Conservation (phyloP, 2,888 invertebrate species). For the Amaurobius ferox region DNA sequence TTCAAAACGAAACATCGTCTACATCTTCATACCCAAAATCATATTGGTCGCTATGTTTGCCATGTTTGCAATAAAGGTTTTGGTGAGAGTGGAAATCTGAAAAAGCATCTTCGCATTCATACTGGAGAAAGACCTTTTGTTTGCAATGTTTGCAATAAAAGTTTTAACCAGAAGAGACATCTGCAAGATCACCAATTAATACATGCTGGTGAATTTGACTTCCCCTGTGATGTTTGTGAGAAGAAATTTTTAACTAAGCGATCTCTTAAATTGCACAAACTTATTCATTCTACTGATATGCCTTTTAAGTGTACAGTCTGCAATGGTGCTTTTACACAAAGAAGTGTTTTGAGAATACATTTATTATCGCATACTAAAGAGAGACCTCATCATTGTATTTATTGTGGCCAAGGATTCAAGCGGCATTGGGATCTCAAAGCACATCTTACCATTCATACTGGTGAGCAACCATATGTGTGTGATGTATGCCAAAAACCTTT, state of each 20-base stretch:
- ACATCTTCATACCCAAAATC: not conserved
- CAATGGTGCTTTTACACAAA: not conserved
- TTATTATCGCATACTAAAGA: not conserved
- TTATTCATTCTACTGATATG: not conserved
- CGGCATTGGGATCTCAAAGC: not conserved
- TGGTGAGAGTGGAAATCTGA: not conserved
- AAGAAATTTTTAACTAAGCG: not conserved
- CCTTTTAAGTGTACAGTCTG: not conserved
- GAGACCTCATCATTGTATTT: not conserved
- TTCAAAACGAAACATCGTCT: not conserved
- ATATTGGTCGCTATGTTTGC: not conserved
- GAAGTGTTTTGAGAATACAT: not conserved
- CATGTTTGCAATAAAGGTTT: not conserved
- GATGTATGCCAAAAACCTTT: not conserved
- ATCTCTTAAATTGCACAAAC: not conserved
- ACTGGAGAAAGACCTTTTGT: not conserved
- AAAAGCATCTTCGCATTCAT: slow-evolving; percentile 7
- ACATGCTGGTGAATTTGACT: not conserved
- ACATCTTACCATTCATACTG: not conserved
- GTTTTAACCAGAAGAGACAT: not conserved
- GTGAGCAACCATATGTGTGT: not conserved
- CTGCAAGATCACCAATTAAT: not conserved
- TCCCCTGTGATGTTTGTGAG: not conserved
- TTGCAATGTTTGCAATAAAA: not conserved
- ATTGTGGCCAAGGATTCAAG: not conserved